phyloP scores from a whole-genome alignment of 1,140 invertebrate species.

The Trinorchestia longiramus region DNA sequence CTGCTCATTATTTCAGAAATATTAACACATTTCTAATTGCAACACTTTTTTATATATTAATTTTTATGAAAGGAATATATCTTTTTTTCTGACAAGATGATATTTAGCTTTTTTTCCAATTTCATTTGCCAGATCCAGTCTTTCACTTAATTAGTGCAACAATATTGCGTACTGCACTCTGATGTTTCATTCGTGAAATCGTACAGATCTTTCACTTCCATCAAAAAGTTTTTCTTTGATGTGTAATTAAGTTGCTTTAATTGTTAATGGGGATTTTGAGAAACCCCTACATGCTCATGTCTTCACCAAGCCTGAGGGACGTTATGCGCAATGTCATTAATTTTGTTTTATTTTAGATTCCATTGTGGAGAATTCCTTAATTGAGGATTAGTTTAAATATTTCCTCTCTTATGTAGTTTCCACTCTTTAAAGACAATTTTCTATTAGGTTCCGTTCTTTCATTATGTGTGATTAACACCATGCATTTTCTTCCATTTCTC shows the following conservation, averaged over 20 bases:
- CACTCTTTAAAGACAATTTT: conserved; percentile 16
- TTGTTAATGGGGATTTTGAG: background rate
- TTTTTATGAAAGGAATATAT: background rate
- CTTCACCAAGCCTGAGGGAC: background rate
- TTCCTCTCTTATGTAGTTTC: background rate
- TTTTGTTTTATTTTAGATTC: background rate
- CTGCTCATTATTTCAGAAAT: no score
- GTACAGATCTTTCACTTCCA: background rate
- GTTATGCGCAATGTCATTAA: no score
- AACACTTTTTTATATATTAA: background rate
- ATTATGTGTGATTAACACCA: conserved; percentile 21
- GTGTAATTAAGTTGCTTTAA: background rate
- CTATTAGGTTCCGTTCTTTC: background rate
- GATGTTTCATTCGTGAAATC: background rate
- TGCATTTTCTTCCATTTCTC: conserved; percentile 30
- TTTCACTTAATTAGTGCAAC: background rate
- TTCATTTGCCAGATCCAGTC: background rate
- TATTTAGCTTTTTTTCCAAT: background rate
- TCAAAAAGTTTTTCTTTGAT: background rate
- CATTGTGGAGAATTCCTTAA: background rate
- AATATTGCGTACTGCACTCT: background rate
- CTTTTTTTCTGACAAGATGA: background rate
- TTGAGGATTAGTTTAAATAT: background rate
- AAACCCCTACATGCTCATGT: background rate
- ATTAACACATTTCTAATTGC: no score